Evolutionary conservation across 2,888 invertebrate species (phyloP), one percentile per base, ranked within the genome.

Genomic region (Megaustenia siamemsis): DNA sequence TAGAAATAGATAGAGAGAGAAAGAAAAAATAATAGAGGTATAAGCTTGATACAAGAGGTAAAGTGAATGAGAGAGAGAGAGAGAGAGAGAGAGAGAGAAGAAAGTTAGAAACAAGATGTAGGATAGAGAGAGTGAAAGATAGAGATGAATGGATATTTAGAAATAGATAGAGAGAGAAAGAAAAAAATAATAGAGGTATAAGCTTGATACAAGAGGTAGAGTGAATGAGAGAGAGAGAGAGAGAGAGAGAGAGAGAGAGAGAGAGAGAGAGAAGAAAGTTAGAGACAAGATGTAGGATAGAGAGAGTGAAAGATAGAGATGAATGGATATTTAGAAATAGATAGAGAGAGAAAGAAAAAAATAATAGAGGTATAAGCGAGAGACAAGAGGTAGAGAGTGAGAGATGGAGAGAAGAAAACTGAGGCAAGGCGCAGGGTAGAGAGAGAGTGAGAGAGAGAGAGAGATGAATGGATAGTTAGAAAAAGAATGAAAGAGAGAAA

Each of bases 211-310:
- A 60, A 68, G 5, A 40, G 68, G 69, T 12, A 69, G 69, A 81
- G 2, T 71, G 69, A 53, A 10, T 71, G 81, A 81, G 32, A 69
- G 69, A 81, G 35, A 71, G 71, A 53, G 21, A 56, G 71, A n/a
- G 43, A 28, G 28, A 66, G 43, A 43, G 66, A 68, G 3, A 68
- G 79, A 18, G 32, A 66, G 66, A 43, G 5, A 63, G 40, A 40
- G 45, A 66, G 4, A 6, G 8, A 66, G 32, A 32, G 8, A 66
- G 4, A 66, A 8, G 32, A n/a, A 32, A 24, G 53, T 35, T 32
- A 28, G 35, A 32, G 21, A 43, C 38, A 15, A n/a, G 4, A 24
- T 24, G 40, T n/a, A 40, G 40, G 71, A 82, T 1, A 38, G 40
- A 79, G 24, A 79, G 53, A 53, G 28, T 49, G 49, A 75, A 28